phyloP scores from a whole-genome alignment of 2,797 vertebrate species.

The Eulemur albifrons region DNA sequence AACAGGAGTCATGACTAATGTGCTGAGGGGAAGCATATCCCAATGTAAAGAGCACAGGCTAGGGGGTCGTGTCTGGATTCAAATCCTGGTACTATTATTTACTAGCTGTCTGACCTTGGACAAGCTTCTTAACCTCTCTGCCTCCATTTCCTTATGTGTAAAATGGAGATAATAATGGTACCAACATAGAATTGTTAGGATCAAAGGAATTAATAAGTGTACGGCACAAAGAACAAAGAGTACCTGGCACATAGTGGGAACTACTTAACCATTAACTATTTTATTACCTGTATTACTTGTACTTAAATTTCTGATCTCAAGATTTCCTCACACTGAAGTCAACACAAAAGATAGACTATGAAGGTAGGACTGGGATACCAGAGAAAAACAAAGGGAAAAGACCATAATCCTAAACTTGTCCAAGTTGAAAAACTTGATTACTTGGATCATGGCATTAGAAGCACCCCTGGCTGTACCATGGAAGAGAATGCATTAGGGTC shows the following conservation, averaged over 20 bases:
- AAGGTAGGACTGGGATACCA: not conserved
- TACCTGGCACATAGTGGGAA: not conserved
- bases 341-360: not conserved
- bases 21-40: not conserved
- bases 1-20: not conserved
- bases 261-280: not conserved
- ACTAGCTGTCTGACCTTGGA: not conserved
- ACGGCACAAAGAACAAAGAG: not conserved
- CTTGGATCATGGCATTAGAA: not conserved
- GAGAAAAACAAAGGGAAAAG: not conserved
- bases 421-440: not conserved
- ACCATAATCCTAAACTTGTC: not conserved
- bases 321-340: not conserved
- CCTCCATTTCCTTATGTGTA: not conserved
- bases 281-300: not conserved
- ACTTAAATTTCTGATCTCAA: slow-evolving; percentile 23
- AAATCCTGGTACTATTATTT: not conserved
- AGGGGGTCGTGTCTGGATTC: not conserved
- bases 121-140: not conserved
- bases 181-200: not conserved
- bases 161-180: not conserved
- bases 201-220: not conserved
- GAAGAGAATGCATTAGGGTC: not conserved
- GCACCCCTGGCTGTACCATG: not conserved
- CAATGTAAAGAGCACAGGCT: not conserved